A percentile compares a stretch with the other conserved stretches of the same genome.
Evolutionary conservation across 2,113 vertebrate genomes (phyloP).

Genomic region (Sitta europaea): DNA sequence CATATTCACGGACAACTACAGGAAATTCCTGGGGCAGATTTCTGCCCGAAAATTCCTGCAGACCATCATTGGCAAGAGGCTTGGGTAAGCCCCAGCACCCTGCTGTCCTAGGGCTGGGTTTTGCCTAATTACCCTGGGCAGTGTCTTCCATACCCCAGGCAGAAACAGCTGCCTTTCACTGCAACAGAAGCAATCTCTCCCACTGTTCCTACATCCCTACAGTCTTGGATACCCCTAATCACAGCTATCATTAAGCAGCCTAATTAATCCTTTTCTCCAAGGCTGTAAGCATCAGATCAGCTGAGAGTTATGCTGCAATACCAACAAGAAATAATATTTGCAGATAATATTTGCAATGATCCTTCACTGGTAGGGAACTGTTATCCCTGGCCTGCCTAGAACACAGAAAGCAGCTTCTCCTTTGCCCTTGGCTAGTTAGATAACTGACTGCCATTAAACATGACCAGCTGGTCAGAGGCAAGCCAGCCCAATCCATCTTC

Average conservation of each 20-base stretch:
- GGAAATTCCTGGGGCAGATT: constrained; percentile 89
- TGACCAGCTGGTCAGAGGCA: not conserved
- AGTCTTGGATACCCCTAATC: not conserved
- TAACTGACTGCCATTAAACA: not conserved
- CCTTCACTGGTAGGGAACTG: not conserved
- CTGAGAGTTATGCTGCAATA: not conserved
- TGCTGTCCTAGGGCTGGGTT: not conserved
- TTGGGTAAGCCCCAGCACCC: constrained; percentile 72
- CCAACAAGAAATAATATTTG: not conserved
- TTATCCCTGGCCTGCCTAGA: not conserved
- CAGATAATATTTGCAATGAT: not conserved
- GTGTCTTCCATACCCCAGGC: not conserved
- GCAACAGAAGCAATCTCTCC: not conserved
- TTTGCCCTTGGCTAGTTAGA: not conserved
- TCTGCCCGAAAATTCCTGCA: constrained; percentile 89
- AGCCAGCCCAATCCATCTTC: not conserved
- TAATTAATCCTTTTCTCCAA: constrained; percentile 3
- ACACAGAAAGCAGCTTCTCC: not conserved
- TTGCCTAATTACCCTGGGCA: not conserved
- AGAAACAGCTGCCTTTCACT: not conserved
- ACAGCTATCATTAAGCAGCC: not conserved
- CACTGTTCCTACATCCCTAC: not conserved
- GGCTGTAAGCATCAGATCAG: not conserved
- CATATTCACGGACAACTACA: constrained; percentile 92
- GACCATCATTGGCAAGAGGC: constrained; percentile 86